Evolutionary conservation across 2,797 vertebrate genomes (phyloP).

Genomic region (Peromyscus attwateri): DNA sequence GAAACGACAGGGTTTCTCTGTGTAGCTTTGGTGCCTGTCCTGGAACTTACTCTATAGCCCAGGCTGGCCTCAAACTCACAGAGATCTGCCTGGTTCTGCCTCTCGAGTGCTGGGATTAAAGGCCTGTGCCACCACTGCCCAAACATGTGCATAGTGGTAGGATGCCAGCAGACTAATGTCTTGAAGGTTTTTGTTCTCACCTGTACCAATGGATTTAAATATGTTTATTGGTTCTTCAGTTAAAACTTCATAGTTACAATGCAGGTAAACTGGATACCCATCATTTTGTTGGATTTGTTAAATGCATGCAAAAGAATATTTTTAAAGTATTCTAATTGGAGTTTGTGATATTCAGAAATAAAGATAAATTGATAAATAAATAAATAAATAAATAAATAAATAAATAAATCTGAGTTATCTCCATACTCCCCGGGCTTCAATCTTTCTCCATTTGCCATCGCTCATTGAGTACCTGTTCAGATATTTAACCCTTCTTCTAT

Average conservation of each 20-base stretch:
- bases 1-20: too few relatives aligned
- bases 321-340: slow-evolving; percentile 83
- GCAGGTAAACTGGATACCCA: slow-evolving; percentile 81
- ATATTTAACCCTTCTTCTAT: neutral
- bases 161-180: slow-evolving; percentile 81
- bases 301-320: slow-evolving; percentile 84
- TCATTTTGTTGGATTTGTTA: slow-evolving; percentile 85
- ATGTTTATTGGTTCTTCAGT: slow-evolving; percentile 83
- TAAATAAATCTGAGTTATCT: neutral
- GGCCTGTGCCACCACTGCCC: too few relatives aligned
- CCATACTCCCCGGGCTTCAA: neutral
- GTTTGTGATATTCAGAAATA: slow-evolving; percentile 84
- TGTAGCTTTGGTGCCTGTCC: too few relatives aligned
- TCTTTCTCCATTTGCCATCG: neutral
- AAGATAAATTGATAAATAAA: slow-evolving; percentile 66
- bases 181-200: slow-evolving; percentile 84
- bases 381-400: too few relatives aligned
- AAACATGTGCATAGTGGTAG: slow-evolving; percentile 81
- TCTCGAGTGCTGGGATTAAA: too few relatives aligned
- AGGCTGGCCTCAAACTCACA: too few relatives aligned
- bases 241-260: slow-evolving; percentile 82
- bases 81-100: too few relatives aligned
- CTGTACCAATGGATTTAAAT: slow-evolving; percentile 83
- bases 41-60: too few relatives aligned
- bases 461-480: neutral